Percentiles rank a stretch among this genome's conserved stretches.
Evolutionary conservation across 2,113 vertebrate genomes (phyloP).

Genomic region (Ursus arctos): DNA sequence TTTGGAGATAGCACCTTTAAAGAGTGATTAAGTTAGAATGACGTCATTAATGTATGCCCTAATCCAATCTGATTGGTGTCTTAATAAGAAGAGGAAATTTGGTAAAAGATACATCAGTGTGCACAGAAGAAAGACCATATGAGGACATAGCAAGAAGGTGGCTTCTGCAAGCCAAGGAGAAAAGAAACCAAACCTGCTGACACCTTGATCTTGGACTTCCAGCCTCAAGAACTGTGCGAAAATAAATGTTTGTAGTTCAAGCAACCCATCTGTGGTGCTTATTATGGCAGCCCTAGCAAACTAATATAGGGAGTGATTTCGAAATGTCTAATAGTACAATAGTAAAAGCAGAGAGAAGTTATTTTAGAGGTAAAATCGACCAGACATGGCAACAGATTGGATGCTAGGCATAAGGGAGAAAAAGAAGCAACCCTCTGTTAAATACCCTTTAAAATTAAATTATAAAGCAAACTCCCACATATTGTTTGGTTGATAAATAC

Average conservation of each 20-base stretch:
- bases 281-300: not conserved
- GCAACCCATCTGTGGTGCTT: fast-evolving
- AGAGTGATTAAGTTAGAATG: not conserved
- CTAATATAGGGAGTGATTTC: not conserved
- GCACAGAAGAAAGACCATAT: not conserved
- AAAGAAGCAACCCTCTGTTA: not conserved
- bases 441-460: conserved; percentile 10
- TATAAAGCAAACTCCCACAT: not conserved
- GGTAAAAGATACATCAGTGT: not conserved
- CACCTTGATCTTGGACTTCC: not conserved
- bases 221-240: not conserved
- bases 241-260: not conserved
- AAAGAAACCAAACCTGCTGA: not conserved
- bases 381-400: not conserved
- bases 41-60: fast-evolving
- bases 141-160: not conserved
- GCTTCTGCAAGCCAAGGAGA: not conserved
- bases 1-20: not conserved
- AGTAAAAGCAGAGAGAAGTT: not conserved
- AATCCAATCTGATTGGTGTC: not conserved
- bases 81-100: not conserved
- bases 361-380: not conserved
- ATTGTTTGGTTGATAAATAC: not conserved
- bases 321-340: not conserved
- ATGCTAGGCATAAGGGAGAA: not conserved